These are phyloP conservation scores for Trimorus sp. DNA, from an alignment of 2,888 invertebrate species.

Conservation along the genomic window DNA sequence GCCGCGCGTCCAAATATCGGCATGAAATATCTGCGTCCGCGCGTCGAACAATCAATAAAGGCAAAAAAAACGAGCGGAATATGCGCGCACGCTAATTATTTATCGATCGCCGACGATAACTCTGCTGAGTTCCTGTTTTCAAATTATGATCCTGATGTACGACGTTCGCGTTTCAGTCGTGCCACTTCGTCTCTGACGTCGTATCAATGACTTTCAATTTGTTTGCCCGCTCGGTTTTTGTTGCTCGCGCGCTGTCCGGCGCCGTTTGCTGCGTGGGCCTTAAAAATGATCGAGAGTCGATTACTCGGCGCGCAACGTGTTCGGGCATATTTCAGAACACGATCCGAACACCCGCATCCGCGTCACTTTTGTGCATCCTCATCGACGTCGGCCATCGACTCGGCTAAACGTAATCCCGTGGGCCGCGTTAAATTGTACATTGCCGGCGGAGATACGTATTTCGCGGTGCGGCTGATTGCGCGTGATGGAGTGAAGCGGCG, in stretches of 20 bases:
- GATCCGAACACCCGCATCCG: slow-evolving; percentile 51
- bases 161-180: slow-evolving; percentile 38
- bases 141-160: slow-evolving; percentile 54
- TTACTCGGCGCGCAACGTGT: slow-evolving; percentile 45
- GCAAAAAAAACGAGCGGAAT: no score
- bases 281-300: slow-evolving; percentile 60
- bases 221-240: slow-evolving; percentile 49
- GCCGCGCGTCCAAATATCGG: no score
- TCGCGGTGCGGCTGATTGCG: slow-evolving; percentile 45
- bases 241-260: slow-evolving; percentile 34
- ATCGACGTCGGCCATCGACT: slow-evolving; percentile 54
- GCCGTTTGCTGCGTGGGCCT: slow-evolving; percentile 47
- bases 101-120: slow-evolving; percentile 36
- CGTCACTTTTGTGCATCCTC: slow-evolving; percentile 50
- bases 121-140: slow-evolving; percentile 37
- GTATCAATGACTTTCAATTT: slow-evolving; percentile 65
- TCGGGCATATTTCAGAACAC: slow-evolving; percentile 62
- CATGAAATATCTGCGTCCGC: no score
- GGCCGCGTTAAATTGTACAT: slow-evolving; percentile 47
- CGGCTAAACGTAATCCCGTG: slow-evolving; percentile 45
- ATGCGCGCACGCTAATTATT: background rate
- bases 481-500: slow-evolving; percentile 34
- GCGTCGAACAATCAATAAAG: no score
- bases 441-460: slow-evolving; percentile 37
- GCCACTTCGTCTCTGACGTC: slow-evolving; percentile 49